phyloP scores from a whole-genome alignment of 2,888 invertebrate species.

The Campaea margaritaria region DNA sequence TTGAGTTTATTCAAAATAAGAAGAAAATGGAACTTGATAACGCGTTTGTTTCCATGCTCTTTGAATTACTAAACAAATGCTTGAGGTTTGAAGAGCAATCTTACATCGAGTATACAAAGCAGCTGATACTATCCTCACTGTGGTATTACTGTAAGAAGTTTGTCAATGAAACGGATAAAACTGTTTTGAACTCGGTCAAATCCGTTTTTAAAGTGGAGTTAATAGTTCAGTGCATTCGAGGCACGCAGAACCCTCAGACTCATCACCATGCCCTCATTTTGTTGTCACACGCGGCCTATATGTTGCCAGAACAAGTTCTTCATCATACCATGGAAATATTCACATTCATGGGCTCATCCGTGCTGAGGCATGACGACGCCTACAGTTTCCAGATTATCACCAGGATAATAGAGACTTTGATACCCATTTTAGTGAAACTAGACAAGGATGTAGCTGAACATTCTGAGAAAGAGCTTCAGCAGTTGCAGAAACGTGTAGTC shows the following conservation, averaged over 20 bases:
- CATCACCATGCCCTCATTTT: constrained; percentile 96
- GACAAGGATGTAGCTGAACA: constrained; percentile 69
- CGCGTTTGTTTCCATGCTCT: constrained; percentile 89
- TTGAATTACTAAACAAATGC: constrained; percentile 91
- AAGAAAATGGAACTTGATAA: constrained; percentile 90
- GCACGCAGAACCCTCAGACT: constrained; percentile 97
- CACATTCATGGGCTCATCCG: constrained; percentile 98
- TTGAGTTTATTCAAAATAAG: constrained; percentile 95
- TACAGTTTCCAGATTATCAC: constrained; percentile 97
- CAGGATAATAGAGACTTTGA: constrained; percentile 94
- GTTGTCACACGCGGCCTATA: constrained; percentile 90
- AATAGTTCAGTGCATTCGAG: constrained; percentile 94
- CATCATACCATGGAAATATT: constrained; percentile 98
- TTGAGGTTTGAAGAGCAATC: constrained; percentile 92
- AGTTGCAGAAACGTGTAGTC: constrained; percentile 80
- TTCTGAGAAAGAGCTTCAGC: constrained; percentile 66
- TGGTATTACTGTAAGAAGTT: constrained; percentile 89
- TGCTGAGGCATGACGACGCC: constrained; percentile 96
- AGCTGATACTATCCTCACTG: constrained; percentile 91
- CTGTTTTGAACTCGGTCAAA: constrained; percentile 75
- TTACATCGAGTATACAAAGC: constrained; percentile 94
- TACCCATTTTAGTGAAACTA: constrained; percentile 91
- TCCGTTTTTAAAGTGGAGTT: constrained; percentile 88
- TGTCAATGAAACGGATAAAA: constrained; percentile 68
- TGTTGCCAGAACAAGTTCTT: constrained; percentile 93